phyloP scores from a whole-genome alignment of 2,113 vertebrate genomes.

The Macquaria australasica region DNA sequence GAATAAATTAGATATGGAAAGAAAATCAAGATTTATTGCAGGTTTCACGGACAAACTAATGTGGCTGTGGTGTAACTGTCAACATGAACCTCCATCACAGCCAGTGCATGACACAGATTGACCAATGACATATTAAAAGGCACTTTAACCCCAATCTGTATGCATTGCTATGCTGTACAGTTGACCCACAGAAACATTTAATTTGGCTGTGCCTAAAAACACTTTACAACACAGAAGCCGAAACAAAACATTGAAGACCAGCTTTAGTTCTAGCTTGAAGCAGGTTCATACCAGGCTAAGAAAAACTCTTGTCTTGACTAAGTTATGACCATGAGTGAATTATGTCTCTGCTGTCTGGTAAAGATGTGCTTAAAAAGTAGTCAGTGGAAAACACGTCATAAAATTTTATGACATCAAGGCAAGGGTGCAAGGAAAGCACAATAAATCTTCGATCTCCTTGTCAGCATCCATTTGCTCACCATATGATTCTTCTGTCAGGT shows the following conservation, averaged over 20 bases:
- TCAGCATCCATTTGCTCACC: constrained; percentile 46
- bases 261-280: constrained; percentile 29
- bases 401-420: constrained; percentile 71
- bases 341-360: constrained; percentile 64
- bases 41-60: not conserved
- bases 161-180: not conserved
- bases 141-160: not conserved
- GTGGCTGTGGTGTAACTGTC: not conserved
- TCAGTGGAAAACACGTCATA: constrained; percentile 72
- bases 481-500: constrained; percentile 50
- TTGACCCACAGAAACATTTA: not conserved
- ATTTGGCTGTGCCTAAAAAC: not conserved
- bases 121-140: not conserved
- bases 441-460: constrained; percentile 71
- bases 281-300: constrained; percentile 57
- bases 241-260: not conserved
- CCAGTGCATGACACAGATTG: not conserved
- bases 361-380: constrained; percentile 77
- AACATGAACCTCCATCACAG: not conserved
- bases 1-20: not conserved
- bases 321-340: constrained; percentile 62
- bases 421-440: constrained; percentile 40
- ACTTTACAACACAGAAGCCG: not conserved
- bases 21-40: not conserved
- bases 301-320: constrained; percentile 51